Base-by-base conservation (phyloP, 1,140 invertebrate genomes). In the Paralvinella palmiformis region DNA sequence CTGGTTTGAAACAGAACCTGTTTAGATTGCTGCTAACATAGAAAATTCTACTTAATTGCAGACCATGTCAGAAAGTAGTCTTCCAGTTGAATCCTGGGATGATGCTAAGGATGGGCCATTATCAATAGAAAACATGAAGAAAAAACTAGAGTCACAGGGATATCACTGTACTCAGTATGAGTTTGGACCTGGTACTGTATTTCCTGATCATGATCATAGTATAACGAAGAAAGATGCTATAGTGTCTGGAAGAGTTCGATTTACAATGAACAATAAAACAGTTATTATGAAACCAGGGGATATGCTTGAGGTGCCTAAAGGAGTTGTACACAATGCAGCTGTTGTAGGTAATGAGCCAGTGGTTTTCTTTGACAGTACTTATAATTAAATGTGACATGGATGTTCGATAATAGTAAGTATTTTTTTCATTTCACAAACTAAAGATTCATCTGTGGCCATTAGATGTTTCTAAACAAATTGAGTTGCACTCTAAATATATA, bases 331-430 rank as follows among this genome's bases (percentile, higher is more conserved):
- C 45, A 76, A 71, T 63, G 75, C 75, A 20, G 57, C 62, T 22
- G 77, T 79, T 63, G 68, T 77, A 53, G 77, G 75, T 17, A 65
- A 60, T 27, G 62, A 75, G 41, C 27, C 64, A 58, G 73, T 76
- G 0, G 65, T 69, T 17, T 75, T 79, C 68, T 75, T 74, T 66
- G 77, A 79, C n/a, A n/a, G n/a, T n/a, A n/a, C n/a, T n/a, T n/a
- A n/a, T n/a, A n/a, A n/a, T n/a, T n/a, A n/a, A n/a, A n/a, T n/a
- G n/a, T n/a, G n/a, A n/a, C n/a, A n/a, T n/a, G n/a, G n/a, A n/a
- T n/a, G n/a, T n/a, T n/a, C n/a, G n/a, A n/a, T n/a, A n/a, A n/a
- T n/a, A n/a, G n/a, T n/a, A n/a, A n/a, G n/a, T n/a, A n/a, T n/a
- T n/a, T n/a, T n/a, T n/a, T n/a, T n/a, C n/a, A n/a, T n/a, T n/a